A percentile compares a stretch with the other conserved stretches of the same genome.
These are phyloP conservation scores for Salarias fasciatus DNA, from an alignment of 2,797 vertebrate genomes.

Conservation along the genomic window DNA sequence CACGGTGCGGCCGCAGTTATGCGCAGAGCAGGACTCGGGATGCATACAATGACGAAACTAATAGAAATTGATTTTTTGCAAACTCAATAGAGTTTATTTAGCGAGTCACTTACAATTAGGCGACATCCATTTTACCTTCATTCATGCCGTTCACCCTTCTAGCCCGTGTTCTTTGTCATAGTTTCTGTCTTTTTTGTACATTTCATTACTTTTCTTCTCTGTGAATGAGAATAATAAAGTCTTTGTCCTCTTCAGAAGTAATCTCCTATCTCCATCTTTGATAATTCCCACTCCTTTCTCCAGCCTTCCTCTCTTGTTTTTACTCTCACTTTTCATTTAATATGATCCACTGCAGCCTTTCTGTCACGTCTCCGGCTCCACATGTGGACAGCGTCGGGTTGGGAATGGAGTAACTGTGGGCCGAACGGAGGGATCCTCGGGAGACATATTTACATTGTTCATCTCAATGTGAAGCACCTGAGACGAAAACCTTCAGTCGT, in stretches of 20 bases:
- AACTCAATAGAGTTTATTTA: slow-evolving; percentile 38
- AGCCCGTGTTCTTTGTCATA: slow-evolving; percentile 11
- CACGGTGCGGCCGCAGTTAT: slow-evolving; percentile 42
- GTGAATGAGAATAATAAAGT: slow-evolving; percentile 34
- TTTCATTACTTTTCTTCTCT: slow-evolving; percentile 31
- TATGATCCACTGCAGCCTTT: too few relatives aligned
- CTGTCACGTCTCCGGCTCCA: background rate
- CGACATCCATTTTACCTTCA: slow-evolving; percentile 37
- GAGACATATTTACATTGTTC: slow-evolving; percentile 19
- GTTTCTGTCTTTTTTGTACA: slow-evolving; percentile 2
- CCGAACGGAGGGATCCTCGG: background rate
- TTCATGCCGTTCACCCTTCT: slow-evolving; percentile 5
- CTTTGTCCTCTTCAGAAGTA: slow-evolving; percentile 33
- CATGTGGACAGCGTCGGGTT: slow-evolving; percentile 9
- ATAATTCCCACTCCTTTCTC: background rate
- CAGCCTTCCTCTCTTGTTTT: slow-evolving; percentile 1
- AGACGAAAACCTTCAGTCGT: slow-evolving; percentile 16
- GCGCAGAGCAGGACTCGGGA: slow-evolving; percentile 41
- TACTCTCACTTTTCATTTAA: slow-evolving; percentile 10
- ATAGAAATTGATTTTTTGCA: slow-evolving; percentile 50
- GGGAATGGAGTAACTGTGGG: slow-evolving; percentile 16
- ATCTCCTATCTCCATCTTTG: slow-evolving; percentile 23
- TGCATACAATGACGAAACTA: slow-evolving; percentile 49
- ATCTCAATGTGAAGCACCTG: background rate
- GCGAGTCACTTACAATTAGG: slow-evolving; percentile 36